A percentile compares a stretch with the other conserved stretches of the same genome.
Conservation (phyloP, 2,113 vertebrate species). For the Bubalus kerabau region DNA sequence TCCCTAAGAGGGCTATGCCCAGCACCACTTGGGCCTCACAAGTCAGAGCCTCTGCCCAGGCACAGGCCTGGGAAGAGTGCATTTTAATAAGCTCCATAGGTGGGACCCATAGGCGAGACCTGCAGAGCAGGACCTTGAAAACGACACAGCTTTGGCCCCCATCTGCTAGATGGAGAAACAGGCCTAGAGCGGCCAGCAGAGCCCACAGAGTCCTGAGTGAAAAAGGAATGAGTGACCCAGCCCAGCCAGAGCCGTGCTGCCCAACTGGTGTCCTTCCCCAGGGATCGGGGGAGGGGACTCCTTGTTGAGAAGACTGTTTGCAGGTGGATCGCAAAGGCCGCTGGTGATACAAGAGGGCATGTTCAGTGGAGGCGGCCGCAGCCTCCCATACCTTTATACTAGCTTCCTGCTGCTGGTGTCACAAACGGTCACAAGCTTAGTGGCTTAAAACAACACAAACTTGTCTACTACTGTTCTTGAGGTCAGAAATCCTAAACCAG, state of each 20-base stretch:
- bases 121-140: neutral
- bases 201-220: neutral
- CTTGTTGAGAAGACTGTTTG: neutral
- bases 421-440: neutral
- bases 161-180: neutral
- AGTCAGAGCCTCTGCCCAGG: neutral
- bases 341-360: accelerated
- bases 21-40: neutral
- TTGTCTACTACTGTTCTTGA: neutral
- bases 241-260: neutral
- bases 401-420: neutral
- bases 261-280: too few species aligned
- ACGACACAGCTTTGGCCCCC: neutral
- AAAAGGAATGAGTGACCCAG: neutral
- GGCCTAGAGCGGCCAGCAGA: neutral
- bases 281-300: neutral
- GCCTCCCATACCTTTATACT: neutral
- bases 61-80: neutral
- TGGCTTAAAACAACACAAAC: neutral
- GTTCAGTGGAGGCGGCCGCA: too few species aligned
- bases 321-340: neutral
- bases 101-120: neutral
- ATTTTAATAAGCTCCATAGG: neutral
- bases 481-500: neutral
- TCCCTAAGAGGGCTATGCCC: neutral